These are phyloP conservation scores for Tragelaphus imberbis DNA, from an alignment of 2,113 vertebrate genomes.

Conservation along the genomic window DNA sequence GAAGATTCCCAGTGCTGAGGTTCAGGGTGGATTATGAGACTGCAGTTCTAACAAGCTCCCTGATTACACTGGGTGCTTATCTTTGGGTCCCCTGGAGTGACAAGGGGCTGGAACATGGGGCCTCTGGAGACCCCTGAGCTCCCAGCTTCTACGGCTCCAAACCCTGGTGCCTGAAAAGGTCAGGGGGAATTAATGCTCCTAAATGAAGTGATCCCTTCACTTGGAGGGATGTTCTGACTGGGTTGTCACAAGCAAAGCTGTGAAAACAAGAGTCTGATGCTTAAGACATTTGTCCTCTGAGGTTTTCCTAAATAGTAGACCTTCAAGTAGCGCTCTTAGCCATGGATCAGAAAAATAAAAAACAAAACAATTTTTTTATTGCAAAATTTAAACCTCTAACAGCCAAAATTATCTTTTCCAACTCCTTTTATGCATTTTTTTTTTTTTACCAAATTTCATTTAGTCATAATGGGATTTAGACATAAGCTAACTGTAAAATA, in stretches of 20 bases:
- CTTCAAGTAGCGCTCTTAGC: neutral
- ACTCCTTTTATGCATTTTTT: neutral
- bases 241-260: neutral
- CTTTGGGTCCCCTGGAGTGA: rapidly evolving
- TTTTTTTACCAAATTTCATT: neutral
- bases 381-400: neutral
- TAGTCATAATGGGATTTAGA: neutral
- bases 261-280: neutral
- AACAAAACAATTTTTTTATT: neutral
- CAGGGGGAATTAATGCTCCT: neutral
- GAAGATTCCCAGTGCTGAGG: too few species aligned
- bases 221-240: rapidly evolving
- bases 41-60: neutral
- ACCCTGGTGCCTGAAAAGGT: neutral
- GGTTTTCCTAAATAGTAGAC: neutral
- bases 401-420: neutral
- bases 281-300: neutral
- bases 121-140: rapidly evolving
- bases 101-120: rapidly evolving
- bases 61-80: rapidly evolving
- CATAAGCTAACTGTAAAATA: neutral
- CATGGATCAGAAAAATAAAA: neutral
- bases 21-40: neutral
- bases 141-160: rapidly evolving
- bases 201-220: rapidly evolving